Conservation (phyloP, 2,888 invertebrate species). For the Tenthredo mesomela region DNA sequence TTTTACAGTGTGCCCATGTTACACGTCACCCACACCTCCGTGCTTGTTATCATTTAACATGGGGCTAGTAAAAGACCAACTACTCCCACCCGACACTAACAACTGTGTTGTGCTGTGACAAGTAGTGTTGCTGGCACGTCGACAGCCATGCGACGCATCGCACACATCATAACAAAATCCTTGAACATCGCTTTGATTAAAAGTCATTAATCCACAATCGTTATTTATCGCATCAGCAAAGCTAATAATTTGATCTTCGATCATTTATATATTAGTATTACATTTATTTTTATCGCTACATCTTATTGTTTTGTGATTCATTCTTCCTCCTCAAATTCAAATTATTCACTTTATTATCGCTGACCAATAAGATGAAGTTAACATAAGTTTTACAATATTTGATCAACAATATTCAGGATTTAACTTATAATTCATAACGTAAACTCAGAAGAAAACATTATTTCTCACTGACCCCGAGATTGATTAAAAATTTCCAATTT, state of each 20-base stretch:
- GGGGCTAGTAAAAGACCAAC: conserved; percentile 61
- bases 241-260: conserved; percentile 74
- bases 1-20: conserved; percentile 66
- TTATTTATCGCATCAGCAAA: conserved; percentile 75
- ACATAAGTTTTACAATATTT: conserved; percentile 39
- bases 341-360: neutral
- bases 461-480: neutral
- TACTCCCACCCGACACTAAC: conserved; percentile 63
- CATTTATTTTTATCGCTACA: conserved; percentile 40
- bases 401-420: conserved; percentile 50
- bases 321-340: neutral
- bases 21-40: conserved; percentile 64
- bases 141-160: conserved; percentile 54
- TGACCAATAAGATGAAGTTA: conserved; percentile 33
- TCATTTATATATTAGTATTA: conserved; percentile 40
- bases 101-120: conserved; percentile 57
- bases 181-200: conserved; percentile 67
- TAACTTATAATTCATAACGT: neutral
- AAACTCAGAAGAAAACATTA: neutral
- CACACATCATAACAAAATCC: conserved; percentile 61
- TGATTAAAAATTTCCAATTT: neutral
- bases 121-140: conserved; percentile 55
- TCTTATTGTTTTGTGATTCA: conserved; percentile 48
- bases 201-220: conserved; percentile 67
- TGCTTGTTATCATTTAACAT: conserved; percentile 69